phyloP scores from a whole-genome alignment of 2,797 vertebrate species.

The Pteronotus mesoamericanus region DNA sequence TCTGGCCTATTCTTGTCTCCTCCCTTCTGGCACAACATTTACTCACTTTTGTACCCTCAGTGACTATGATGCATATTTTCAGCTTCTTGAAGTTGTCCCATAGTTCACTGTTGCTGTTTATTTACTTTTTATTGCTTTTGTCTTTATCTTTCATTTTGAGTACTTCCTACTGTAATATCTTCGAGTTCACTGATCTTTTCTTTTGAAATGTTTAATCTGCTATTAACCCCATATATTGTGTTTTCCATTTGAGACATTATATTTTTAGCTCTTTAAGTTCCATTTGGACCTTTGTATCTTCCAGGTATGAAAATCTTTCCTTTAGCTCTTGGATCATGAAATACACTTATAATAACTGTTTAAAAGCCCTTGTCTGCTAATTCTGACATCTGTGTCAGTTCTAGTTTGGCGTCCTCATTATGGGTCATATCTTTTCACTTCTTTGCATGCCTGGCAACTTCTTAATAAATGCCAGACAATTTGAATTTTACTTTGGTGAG shows the following conservation, averaged over 20 bases:
- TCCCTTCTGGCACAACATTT: background rate
- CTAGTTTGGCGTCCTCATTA: background rate
- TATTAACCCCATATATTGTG: background rate
- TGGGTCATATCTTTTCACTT: background rate
- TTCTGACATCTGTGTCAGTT: background rate
- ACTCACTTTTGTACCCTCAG: background rate
- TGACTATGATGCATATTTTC: no score
- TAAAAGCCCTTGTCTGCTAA: background rate
- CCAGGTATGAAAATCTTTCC: background rate
- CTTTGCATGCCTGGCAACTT: background rate
- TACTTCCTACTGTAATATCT: background rate
- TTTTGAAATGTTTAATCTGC: background rate
- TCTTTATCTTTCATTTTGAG: background rate
- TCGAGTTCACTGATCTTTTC: constrained; percentile 3
- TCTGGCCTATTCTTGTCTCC: background rate
- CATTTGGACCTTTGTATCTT: background rate
- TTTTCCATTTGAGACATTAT: background rate
- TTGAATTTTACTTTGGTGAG: background rate
- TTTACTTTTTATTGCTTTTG: background rate
- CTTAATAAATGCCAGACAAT: background rate
- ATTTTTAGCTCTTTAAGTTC: background rate
- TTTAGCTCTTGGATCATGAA: background rate
- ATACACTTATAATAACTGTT: background rate
- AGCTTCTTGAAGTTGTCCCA: background rate
- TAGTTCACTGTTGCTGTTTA: background rate